Conservation (phyloP, 2,113 vertebrate genomes). For the Fregetta grallaria region DNA sequence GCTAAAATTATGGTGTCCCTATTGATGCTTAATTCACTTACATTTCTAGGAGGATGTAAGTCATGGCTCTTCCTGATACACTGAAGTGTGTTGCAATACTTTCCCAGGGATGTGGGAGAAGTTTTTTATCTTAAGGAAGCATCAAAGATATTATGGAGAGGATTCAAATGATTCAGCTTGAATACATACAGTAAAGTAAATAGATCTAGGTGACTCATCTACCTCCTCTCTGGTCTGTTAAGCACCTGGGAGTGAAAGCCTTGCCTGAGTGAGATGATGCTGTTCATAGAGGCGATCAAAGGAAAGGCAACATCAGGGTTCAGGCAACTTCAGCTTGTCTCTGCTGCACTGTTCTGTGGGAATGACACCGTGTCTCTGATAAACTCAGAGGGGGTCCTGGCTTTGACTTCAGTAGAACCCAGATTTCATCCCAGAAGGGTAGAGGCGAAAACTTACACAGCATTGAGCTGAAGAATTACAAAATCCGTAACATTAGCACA, state of each 20-base stretch:
- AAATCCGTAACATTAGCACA: not conserved
- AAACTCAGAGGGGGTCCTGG: not conserved
- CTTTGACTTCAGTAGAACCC: not conserved
- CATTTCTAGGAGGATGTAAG: not conserved
- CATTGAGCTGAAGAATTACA: not conserved
- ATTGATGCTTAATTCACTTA: not conserved
- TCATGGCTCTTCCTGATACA: not conserved
- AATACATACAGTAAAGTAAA: not conserved
- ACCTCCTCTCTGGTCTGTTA: not conserved
- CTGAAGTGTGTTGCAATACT: not conserved
- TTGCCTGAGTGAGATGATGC: not conserved
- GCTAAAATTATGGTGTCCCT: not conserved
- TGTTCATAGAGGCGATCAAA: not conserved
- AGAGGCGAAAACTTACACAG: not conserved
- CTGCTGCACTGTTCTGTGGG: not conserved
- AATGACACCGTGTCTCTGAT: not conserved
- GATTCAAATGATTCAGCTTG: not conserved
- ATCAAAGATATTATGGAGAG: not conserved
- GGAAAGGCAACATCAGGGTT: not conserved
- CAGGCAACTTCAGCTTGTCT: not conserved
- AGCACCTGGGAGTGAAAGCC: not conserved
- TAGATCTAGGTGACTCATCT: not conserved
- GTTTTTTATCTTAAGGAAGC: not conserved
- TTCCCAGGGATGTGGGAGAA: not conserved
- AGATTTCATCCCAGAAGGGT: not conserved